phyloP scores from a whole-genome alignment of 2,888 invertebrate genomes.

The Eubasilissa splendida region DNA sequence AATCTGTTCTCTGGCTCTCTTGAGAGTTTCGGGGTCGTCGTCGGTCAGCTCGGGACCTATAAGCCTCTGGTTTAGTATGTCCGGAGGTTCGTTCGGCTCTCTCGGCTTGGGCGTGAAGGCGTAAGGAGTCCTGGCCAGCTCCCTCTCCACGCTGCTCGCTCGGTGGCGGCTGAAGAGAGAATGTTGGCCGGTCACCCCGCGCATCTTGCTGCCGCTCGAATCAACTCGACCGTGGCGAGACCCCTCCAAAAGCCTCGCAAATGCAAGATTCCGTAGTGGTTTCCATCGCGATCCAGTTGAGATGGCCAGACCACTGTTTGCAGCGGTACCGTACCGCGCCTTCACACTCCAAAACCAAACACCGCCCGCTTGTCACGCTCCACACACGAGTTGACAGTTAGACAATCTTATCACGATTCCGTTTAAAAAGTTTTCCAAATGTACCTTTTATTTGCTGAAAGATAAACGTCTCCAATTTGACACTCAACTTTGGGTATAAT shows the following conservation, averaged over 20 bases:
- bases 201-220: conserved; percentile 40
- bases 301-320: not conserved
- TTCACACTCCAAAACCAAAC: conserved; percentile 11
- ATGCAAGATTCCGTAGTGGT: not conserved
- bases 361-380: not conserved
- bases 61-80: conserved; percentile 23
- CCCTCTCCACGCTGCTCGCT: conserved; percentile 71
- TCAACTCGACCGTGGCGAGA: conserved; percentile 33
- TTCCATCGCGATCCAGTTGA: not conserved
- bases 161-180: conserved; percentile 69
- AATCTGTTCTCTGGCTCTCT: conserved; percentile 51
- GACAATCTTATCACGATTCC: too few species aligned
- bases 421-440: too few species aligned
- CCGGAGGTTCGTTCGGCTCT: conserved; percentile 59
- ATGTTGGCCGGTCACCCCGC: conserved; percentile 59
- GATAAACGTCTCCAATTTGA: too few species aligned
- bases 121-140: conserved; percentile 71
- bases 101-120: conserved; percentile 65
- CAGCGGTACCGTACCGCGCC: not conserved
- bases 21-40: conserved; percentile 42
- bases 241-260: conserved; percentile 7
- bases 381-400: too few species aligned
- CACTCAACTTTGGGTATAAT: too few species aligned
- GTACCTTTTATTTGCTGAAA: too few species aligned
- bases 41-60: conserved; percentile 22